Evolutionary conservation across 2,797 vertebrate genomes (phyloP), one percentile per base, ranked within the genome.

Genomic region (Zalophus californianus): DNA sequence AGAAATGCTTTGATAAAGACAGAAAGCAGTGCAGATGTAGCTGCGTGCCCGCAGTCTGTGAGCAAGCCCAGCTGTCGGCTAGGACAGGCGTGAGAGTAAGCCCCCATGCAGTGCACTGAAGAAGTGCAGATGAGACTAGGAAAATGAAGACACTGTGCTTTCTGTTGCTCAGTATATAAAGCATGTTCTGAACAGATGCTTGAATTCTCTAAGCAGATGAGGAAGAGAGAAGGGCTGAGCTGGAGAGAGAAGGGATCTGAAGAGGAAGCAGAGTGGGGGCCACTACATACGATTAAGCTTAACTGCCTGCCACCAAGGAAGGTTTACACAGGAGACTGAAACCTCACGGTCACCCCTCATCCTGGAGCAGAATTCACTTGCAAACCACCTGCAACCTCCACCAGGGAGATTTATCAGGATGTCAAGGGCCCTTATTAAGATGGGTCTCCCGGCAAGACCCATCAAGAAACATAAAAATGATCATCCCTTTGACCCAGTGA

Each of bases 391-490:
- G 60, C 27, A 62, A 12, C 60, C 41, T 52, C 38, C 25, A 56
- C 41, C 32, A 62, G 48, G 5, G 54, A 68, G 50, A 85, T 56
- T 38, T 25, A 50, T 20, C 48, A 27, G 15, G 66, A 73, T n/a
- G 35, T 21, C 27, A 66, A 78, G 44, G 29, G 64, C n/a, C 75
- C 38, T 72, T 32, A 44, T 8, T 41, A 70, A 80, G 85, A 92
- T 27, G 13, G 20, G 32, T 54, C 54, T 84, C 75, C 70, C 15
- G 38, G 52, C 14, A 90, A 78, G 78, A 84, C 35, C 16, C 11
- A 70, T 66, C 23, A 52, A 86, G 64, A 77, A 60, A 64, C 41
- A 90, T 72, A 84, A 91, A 83, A 79, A 88, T 7, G 29, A 73
- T 73, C 68, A 20, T 15, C 29, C 21, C n/a, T 77, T 52, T 86